These are phyloP conservation scores for Eugnorisma glareosa DNA, from an alignment of 2,888 invertebrate species.

Conservation along the genomic window DNA sequence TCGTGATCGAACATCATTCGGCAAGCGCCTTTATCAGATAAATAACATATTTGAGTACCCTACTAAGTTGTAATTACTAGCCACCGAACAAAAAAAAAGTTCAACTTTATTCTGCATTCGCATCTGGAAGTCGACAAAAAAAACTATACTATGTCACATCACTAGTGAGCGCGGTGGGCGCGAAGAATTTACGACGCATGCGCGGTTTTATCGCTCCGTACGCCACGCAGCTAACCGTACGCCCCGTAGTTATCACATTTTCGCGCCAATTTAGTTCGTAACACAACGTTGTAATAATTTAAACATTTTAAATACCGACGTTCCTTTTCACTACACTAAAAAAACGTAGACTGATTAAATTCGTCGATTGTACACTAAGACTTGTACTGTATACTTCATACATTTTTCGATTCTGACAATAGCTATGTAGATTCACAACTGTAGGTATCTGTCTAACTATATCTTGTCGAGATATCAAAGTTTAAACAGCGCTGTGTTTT, in stretches of 20 bases:
- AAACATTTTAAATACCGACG: conserved; percentile 58
- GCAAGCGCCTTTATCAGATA: conserved; percentile 59
- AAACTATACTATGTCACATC: conserved; percentile 57
- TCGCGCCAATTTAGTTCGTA: conserved; percentile 79
- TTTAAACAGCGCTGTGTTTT: conserved; percentile 73
- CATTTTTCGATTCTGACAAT: background rate
- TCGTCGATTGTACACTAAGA: background rate
- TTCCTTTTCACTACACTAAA: conserved; percentile 54
- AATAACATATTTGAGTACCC: conserved; percentile 55
- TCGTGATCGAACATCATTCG: conserved; percentile 72
- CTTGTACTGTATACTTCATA: background rate
- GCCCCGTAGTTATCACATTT: conserved; percentile 74
- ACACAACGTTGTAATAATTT: conserved; percentile 57
- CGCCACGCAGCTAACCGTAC: conserved; percentile 58
- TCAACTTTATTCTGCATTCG: conserved; percentile 1
- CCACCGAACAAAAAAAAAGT: conserved; percentile 39
- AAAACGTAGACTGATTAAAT: background rate
- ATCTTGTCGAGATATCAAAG: conserved; percentile 72
- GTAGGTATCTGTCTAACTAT: conserved; percentile 39
- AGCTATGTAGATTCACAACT: background rate
- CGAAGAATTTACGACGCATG: conserved; percentile 75
- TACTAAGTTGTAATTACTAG: conserved; percentile 55
- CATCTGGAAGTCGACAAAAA: conserved; percentile 24
- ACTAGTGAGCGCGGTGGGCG: conserved; percentile 70
- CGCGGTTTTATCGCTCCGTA: conserved; percentile 73